Conservation (phyloP, 2,797 vertebrate genomes). For the Channa striata region DNA sequence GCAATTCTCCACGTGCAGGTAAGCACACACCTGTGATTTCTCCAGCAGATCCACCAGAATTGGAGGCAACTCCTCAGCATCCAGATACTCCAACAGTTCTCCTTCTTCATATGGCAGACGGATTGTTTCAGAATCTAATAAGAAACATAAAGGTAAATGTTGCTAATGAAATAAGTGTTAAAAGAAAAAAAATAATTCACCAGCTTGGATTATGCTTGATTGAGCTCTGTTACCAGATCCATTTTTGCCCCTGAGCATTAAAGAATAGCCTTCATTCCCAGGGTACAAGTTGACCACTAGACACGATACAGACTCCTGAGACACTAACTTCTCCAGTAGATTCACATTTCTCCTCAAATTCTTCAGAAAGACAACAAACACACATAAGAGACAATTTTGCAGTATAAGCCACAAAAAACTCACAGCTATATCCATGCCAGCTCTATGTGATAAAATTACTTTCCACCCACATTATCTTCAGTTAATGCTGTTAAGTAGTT, state of each 20-base stretch:
- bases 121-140: conserved; percentile 97
- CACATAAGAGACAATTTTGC: not conserved
- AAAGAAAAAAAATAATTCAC: not conserved
- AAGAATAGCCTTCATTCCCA: conserved; percentile 98
- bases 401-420: not conserved
- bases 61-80: conserved; percentile 96
- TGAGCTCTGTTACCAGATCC: conserved; percentile 90
- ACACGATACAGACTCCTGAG: conserved; percentile 96
- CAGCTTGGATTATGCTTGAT: not conserved
- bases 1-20: not conserved
- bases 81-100: conserved; percentile 97
- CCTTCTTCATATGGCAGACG: conserved; percentile 97
- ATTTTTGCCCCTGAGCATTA: conserved; percentile 99
- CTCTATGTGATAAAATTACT: not conserved
- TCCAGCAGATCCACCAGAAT: conserved; percentile 98
- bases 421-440: not conserved
- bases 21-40: conserved; percentile 93
- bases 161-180: not conserved
- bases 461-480: not conserved
- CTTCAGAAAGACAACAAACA: conserved; percentile 77
- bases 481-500: not conserved
- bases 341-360: conserved; percentile 99
- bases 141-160: conserved; percentile 34
- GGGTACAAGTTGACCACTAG: conserved; percentile 98
- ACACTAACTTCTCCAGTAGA: conserved; percentile 97